Evolutionary conservation across 2,797 vertebrate species (phyloP), one percentile per base, ranked within the genome.

Genomic region (Poeciliopsis presidionis): DNA sequence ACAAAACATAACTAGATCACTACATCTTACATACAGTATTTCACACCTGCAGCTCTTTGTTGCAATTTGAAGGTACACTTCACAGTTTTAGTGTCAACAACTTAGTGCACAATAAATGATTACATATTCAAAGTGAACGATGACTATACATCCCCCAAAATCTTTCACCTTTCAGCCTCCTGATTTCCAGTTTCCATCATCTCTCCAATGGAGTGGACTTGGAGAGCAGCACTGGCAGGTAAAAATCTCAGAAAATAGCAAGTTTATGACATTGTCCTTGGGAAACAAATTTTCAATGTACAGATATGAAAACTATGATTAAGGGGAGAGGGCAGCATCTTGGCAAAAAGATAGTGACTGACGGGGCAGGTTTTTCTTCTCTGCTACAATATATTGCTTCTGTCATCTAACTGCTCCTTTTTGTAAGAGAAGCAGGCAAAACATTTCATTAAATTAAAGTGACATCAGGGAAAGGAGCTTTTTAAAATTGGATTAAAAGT

Each of bases 241-340:
- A 96, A 96, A 96, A 97, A 96, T 96, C 95, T 88, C 95, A 95
- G 95, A 96, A 97, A 97, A 96, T 94, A 96, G 84, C 96, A 97
- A 97, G 97, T 98, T 98, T 97, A 98, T 97, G 96, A 96, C 96
- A 96, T 95, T 97, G 97, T 96, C 97, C 97, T 98, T 98, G 97
- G 96, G 93, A 96, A 96, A 95, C 88, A 96, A 97, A 97, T 97
- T 97, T 97, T 97, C 96, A 97, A 97, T 97, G 97, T 96, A 95
- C 96, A 95, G 96, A 97, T 97, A 97, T 97, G 97, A 98, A 97
- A 98, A 98, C 96, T 97, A 97, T 98, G 97, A 98, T 98, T 97
- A 97, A 91, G 70, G 96, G 95, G 95, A 94, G 94, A 95, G 95
- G 92, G 92, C 94, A 91, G 93, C 93, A 91, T 96, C 95, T 96